Evolutionary conservation across 2,797 vertebrate species (phyloP), one percentile per base, ranked within the genome.

Genomic region (Pseudotriccus pelzelni): DNA sequence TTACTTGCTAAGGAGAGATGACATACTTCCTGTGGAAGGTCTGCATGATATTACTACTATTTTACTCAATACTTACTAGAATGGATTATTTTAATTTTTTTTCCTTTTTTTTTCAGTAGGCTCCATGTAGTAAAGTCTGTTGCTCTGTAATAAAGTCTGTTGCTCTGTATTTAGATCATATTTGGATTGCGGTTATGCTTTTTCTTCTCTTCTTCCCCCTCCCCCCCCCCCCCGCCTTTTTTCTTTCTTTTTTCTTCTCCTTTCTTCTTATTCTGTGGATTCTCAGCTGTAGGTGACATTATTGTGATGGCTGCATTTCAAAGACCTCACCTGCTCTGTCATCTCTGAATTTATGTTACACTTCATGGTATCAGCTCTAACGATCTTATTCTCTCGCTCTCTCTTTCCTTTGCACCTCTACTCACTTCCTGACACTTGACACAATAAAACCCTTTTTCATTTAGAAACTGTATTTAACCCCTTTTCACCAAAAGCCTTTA

Each of bases 381-480:
- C 84, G 93, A 98, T 98, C 97, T 97, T 94, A 90, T 94, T 97
- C 89, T 97, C 94, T 96, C 44, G 50, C 79, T 97, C 84, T 94
- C 91, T 97, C 89, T 97, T 97, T 97, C 94, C 94, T 97, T 97
- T 97, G 94, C 97, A 97, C 95, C 90, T 97, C 96, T 96, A 92
- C 95, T 98, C 97, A 98, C 97, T 98, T 98, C 98, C 98, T 98
- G 98, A 98, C 97, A 90, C 93, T 97, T 97, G 93, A 97, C 94
- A 97, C 96, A 98, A 97, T 97, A 97, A 97, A 98, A 96, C 90
- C 82, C 72, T 95, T 97, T 96, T 97, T 98, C 97, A 96, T 98
- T 97, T 96, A 97, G 97, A 98, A 98, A 98, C 97, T 90, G 41
- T 93, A 87, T 96, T 97, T 97, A 98, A 97, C 97, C 96, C 96